phyloP scores from a whole-genome alignment of 2,888 invertebrate genomes.

The Stomorhina lunata region DNA sequence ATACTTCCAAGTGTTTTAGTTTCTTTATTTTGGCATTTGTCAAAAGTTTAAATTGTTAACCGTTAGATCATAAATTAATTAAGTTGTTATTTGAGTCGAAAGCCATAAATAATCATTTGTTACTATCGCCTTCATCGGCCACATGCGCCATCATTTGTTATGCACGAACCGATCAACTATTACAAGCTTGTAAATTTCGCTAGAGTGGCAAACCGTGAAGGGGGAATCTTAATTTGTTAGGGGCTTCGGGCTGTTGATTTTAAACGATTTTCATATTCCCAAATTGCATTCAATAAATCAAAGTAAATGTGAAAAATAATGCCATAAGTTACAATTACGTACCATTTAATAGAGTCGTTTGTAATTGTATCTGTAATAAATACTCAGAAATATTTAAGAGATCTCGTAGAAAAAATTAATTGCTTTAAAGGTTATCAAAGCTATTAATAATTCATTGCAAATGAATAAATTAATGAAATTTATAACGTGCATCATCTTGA shows the following conservation, averaged over 20 bases:
- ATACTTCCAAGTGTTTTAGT: conserved; percentile 37
- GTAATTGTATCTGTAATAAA: not conserved
- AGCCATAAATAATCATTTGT: conserved; percentile 56
- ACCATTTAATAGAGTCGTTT: not conserved
- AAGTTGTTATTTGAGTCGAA: conserved; percentile 59
- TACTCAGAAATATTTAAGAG: not conserved
- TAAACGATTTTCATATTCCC: not conserved
- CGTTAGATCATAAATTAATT: conserved; percentile 67
- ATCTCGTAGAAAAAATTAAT: not conserved
- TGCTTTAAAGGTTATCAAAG: conserved; percentile 56
- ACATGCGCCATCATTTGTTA: not conserved
- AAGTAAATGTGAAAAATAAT: conserved; percentile 34
- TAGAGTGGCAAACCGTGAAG: too few species aligned
- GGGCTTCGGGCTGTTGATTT: not conserved
- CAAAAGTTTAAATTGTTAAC: conserved; percentile 65
- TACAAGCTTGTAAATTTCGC: not conserved
- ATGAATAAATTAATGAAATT: conserved; percentile 25
- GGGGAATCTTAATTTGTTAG: not conserved
- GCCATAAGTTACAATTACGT: conserved; percentile 25
- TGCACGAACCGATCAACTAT: not conserved
- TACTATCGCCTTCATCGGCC: conserved; percentile 16
- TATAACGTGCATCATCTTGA: not conserved
- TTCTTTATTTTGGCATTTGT: conserved; percentile 51
- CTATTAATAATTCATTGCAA: conserved; percentile 54
- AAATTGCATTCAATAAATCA: conserved; percentile 55